Evolutionary conservation across 2,888 invertebrate genomes (phyloP), one percentile per base, ranked within the genome.

Genomic region (Eutolmus rufibarbis): DNA sequence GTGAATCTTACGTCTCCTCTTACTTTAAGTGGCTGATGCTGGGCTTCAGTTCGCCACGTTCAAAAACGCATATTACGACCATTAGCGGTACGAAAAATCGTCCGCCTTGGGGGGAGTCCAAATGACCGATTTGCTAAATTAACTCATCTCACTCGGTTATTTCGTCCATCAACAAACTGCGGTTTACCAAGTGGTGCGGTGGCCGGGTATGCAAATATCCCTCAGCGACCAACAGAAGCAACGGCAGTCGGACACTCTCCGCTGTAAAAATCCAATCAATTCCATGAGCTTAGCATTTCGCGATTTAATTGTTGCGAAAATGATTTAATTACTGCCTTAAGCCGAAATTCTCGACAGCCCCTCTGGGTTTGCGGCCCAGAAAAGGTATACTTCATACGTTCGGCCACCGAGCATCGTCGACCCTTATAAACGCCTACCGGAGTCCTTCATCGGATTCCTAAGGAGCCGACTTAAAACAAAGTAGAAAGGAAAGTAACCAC

Each of bases 261-360:
- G 56, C 46, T 31, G 81, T 56, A 66, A 84, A 66, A 84, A 66
- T 66, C 74, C 85, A 85, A 74, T 74, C 43, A 85, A 85, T 85
- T 74, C n/a, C 9, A 28, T n/a, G 66, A 74, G 37, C 31, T 74
- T 31, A 19, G 85, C 43, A 85, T 74, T 85, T 74, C 28, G 23
- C 66, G 28, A 23, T 85, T 85, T 85, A 85, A 85, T 85, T 85
- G 74, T 85, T 85, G 85, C n/a, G 85, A 85, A 85, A 85, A 85
- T 85, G 85, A 85, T 85, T 85, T 85, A 85, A 85, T 85, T 85
- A 85, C 74, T 51, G 46, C 43, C 74, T 74, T 74, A 46, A 74
- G 28, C 34, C 34, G 31, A 46, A 74, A 14, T 74, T 46, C 37
- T 19, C 12, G 9, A 74, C 14, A 40, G 31, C n/a, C 74, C 74